Conservation (phyloP, 2,797 vertebrate genomes). For the Tarsius wallacei region DNA sequence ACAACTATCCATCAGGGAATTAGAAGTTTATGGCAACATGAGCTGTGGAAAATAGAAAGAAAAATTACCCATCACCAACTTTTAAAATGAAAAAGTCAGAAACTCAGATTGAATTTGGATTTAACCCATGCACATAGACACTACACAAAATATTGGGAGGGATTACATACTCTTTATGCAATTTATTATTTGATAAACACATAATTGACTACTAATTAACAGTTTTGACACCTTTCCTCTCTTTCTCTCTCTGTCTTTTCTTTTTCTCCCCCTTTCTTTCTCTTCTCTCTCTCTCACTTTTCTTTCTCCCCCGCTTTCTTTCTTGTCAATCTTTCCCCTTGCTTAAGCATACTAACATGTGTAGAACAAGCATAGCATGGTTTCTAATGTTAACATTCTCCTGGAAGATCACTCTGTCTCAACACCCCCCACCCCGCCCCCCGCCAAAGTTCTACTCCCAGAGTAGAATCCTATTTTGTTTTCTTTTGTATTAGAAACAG, state of each 20-base stretch:
- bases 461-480: slow-evolving; percentile 72
- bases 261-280: too few species aligned
- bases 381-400: background rate
- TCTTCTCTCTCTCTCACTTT: too few species aligned
- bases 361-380: background rate
- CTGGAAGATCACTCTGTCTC: background rate
- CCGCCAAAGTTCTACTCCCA: background rate
- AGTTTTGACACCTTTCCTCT: background rate
- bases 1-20: slow-evolving; percentile 78
- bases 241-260: background rate
- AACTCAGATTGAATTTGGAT: slow-evolving; percentile 51
- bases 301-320: background rate
- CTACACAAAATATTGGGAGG: background rate
- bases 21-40: slow-evolving; percentile 71
- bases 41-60: slow-evolving; percentile 74
- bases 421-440: background rate
- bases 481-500: slow-evolving; percentile 76
- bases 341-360: background rate
- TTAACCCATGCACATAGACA: background rate
- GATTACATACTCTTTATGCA: background rate
- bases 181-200: background rate
- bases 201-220: background rate
- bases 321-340: background rate
- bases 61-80: slow-evolving; percentile 72
- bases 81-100: slow-evolving; percentile 71